Percentiles rank a stretch among this genome's conserved stretches.
These are phyloP conservation scores for Serripes groenlandicus DNA, from an alignment of 2,888 invertebrate genomes.

Conservation along the genomic window DNA sequence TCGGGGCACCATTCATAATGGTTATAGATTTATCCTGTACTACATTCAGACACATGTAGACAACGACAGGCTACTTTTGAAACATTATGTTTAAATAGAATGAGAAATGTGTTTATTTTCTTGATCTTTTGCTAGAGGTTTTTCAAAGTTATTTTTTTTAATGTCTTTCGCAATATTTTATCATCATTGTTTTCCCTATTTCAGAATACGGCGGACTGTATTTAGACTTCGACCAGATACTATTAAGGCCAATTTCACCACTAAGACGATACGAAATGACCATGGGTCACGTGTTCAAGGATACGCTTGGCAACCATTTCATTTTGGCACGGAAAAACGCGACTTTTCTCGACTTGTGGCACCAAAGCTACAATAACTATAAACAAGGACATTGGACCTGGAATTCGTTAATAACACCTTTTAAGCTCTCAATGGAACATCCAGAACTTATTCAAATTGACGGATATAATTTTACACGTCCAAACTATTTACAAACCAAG, in stretches of 20 bases:
- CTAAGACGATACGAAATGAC: slow-evolving; percentile 52
- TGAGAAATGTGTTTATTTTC: no score
- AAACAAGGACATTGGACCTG: slow-evolving; percentile 41
- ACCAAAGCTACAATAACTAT: slow-evolving; percentile 50
- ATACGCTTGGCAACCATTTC: slow-evolving; percentile 56
- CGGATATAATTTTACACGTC: slow-evolving; percentile 62
- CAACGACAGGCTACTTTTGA: no score
- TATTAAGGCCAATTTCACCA: slow-evolving; percentile 43
- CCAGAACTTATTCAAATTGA: slow-evolving; percentile 62
- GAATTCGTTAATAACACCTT: slow-evolving; percentile 51
- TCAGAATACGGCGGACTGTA: slow-evolving; percentile 62
- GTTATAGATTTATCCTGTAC: no score
- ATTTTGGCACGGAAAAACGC: slow-evolving; percentile 59
- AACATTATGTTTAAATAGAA: no score
- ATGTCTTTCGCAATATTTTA: no score
- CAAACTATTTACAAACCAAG: slow-evolving; percentile 43
- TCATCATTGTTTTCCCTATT: slow-evolving; percentile 11
- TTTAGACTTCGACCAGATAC: slow-evolving; percentile 60
- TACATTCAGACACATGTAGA: no score
- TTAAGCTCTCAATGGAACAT: slow-evolving; percentile 39
- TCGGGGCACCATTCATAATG: no score
- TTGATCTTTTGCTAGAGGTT: no score
- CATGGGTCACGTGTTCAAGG: slow-evolving; percentile 47
- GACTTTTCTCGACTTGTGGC: slow-evolving; percentile 56
- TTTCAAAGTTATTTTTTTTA: no score